Conservation (phyloP, 2,888 invertebrate genomes). For the Thecophora atra region DNA sequence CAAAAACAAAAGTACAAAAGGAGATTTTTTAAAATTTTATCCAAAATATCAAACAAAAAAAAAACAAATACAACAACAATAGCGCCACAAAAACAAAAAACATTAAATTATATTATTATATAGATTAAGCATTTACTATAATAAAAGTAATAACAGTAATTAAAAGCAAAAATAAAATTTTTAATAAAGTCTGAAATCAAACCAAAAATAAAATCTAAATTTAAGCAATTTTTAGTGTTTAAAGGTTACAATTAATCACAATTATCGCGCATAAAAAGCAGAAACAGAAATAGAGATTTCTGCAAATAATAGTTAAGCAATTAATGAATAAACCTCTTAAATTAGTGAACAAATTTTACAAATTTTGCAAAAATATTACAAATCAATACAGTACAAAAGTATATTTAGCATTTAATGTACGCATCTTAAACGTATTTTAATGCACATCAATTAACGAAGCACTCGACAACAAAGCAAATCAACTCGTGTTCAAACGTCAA, state of each 20-base stretch:
- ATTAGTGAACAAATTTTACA: slow-evolving; percentile 44
- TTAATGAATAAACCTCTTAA: slow-evolving; percentile 29
- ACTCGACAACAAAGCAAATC: too few species aligned
- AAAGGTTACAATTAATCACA: slow-evolving; percentile 42
- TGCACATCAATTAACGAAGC: slow-evolving; percentile 10
- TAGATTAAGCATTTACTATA: slow-evolving; percentile 40
- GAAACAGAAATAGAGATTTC: slow-evolving; percentile 50
- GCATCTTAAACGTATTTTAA: slow-evolving; percentile 27
- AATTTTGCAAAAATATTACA: slow-evolving; percentile 42
- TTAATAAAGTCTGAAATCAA: slow-evolving; percentile 44
- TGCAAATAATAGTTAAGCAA: slow-evolving; percentile 42
- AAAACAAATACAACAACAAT: slow-evolving; percentile 43
- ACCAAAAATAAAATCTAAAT: slow-evolving; percentile 41
- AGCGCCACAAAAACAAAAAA: slow-evolving; percentile 45
- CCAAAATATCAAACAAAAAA: background rate
- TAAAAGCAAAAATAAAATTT: background rate
- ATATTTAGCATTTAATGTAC: slow-evolving; percentile 7
- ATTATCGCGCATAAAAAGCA: slow-evolving; percentile 29
- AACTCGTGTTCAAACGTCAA: slow-evolving; percentile 14
- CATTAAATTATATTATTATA: slow-evolving; percentile 12
- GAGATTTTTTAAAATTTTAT: background rate
- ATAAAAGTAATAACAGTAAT: slow-evolving; percentile 16
- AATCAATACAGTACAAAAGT: slow-evolving; percentile 33
- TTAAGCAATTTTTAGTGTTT: slow-evolving; percentile 37
- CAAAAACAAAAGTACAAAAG: slow-evolving; percentile 16